phyloP scores from a whole-genome alignment of 2,888 invertebrate genomes.

The Gasteruption jaculator region DNA sequence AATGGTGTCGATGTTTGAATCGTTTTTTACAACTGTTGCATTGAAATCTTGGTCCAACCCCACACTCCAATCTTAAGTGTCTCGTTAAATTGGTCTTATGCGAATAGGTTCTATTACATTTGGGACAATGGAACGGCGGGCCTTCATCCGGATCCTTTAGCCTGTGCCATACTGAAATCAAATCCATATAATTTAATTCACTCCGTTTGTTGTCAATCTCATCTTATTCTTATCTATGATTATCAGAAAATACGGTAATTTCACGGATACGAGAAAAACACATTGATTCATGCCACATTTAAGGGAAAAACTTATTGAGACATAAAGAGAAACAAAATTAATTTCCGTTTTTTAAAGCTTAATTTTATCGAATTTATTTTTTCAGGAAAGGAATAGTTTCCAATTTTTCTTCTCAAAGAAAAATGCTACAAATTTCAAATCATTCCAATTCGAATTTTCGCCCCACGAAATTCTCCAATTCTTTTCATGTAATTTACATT shows the following conservation, averaged over 20 bases:
- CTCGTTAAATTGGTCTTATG: constrained; percentile 45
- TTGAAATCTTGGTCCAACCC: constrained; percentile 43
- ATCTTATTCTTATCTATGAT: constrained; percentile 13
- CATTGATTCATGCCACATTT: constrained; percentile 20
- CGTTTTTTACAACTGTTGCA: constrained; percentile 43
- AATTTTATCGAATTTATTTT: too few species aligned
- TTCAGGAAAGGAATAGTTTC: too few species aligned
- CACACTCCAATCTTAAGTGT: constrained; percentile 46
- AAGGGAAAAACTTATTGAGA: too few species aligned
- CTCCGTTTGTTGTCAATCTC: background rate
- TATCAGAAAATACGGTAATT: constrained; percentile 16
- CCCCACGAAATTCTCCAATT: too few species aligned
- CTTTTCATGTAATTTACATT: too few species aligned
- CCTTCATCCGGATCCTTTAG: constrained; percentile 32
- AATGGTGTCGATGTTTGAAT: constrained; percentile 50
- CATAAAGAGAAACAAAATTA: too few species aligned
- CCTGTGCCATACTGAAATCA: constrained; percentile 32
- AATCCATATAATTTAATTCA: constrained; percentile 15
- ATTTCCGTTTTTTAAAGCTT: too few species aligned
- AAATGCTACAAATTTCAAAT: too few species aligned
- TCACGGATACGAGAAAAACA: background rate
- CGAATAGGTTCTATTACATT: constrained; percentile 43
- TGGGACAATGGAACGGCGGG: constrained; percentile 41
- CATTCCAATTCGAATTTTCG: too few species aligned
- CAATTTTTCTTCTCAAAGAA: too few species aligned